Base-by-base conservation (phyloP, 2,797 vertebrate genomes). In the Phaenicophaeus curvirostris region DNA sequence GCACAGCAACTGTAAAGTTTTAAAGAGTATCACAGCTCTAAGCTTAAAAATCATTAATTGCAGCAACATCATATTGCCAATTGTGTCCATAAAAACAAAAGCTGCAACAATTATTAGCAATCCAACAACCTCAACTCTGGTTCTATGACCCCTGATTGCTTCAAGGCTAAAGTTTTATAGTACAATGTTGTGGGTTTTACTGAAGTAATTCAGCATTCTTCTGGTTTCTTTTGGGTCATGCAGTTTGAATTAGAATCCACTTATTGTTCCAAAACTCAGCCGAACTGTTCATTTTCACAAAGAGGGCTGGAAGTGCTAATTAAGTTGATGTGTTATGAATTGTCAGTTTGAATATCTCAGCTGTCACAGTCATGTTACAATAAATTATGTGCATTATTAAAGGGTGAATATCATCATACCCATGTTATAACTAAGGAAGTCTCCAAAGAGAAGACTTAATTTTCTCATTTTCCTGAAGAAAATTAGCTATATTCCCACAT, bases 401-500 rank as follows among this genome's bases (percentile, higher is more conserved):
- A 85, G 39, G 51, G 8, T 81, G 86, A 94, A n/a, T 76, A 92
- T 62, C 85, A 81, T 85, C 69, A 85, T 55, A 89, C 33, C 19
- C 55, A 58, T 91, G 28, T 76, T 94, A 91, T 72, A 95, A 89
- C 76, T 75, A 57, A 71, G 39, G 51, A 92, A 94, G 13, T 94
- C 93, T 95, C 96, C 62, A 79, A 89, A 93, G 90, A 94, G 46
- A 92, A 90, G 78, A 66, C 78, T 91, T 96, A 94, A 94, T 93
- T 96, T 97, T 96, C 92, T 97, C 84, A 96, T 94, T 97, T 96
- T 94, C 74, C 82, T 87, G 91, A 78, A 91, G 92, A 95, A 97
- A 96, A 96, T 89, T 71, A 94, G 84, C 53, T 87, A 58, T 92
- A 94, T 91, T 96, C 94, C 94, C 93, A 77, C 42, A 84, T 18